Evolutionary conservation across 2,888 invertebrate genomes (phyloP).

Genomic region (Bedellia somnulentella): DNA sequence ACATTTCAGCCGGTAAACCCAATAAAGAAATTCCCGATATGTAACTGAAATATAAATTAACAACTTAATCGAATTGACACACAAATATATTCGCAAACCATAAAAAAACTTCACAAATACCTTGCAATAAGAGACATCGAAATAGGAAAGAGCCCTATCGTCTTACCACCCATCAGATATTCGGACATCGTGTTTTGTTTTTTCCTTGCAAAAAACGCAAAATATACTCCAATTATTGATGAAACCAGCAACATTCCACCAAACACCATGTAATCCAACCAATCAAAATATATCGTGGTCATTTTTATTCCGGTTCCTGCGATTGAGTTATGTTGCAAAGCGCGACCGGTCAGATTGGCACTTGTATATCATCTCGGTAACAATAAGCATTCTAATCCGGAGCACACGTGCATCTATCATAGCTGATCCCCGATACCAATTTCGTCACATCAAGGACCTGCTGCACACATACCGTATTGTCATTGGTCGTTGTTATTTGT

Average conservation of each 20-base stretch:
- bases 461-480: too few relatives aligned
- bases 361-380: slow-evolving; percentile 31
- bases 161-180: slow-evolving; percentile 74
- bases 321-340: too few relatives aligned
- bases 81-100: background rate
- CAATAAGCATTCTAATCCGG: slow-evolving; percentile 34
- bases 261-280: slow-evolving; percentile 68
- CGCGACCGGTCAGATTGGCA: slow-evolving; percentile 30
- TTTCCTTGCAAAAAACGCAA: slow-evolving; percentile 68
- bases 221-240: slow-evolving; percentile 69
- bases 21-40: slow-evolving; percentile 74
- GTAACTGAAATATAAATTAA: slow-evolving; percentile 59
- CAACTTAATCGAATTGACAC: too few relatives aligned
- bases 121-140: slow-evolving; percentile 78
- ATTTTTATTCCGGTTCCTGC: slow-evolving; percentile 19
- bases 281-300: slow-evolving; percentile 55
- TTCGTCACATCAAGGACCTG: too few relatives aligned
- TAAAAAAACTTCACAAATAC: too few relatives aligned
- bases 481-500: too few relatives aligned
- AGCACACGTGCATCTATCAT: too few relatives aligned
- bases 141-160: slow-evolving; percentile 77
- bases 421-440: too few relatives aligned
- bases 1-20: slow-evolving; percentile 76
- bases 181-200: slow-evolving; percentile 71
- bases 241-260: slow-evolving; percentile 66